A percentile compares a stretch with the other conserved stretches of the same genome.
Evolutionary conservation across 1,140 invertebrate genomes (phyloP).

Genomic region (Cyclina sinensis): DNA sequence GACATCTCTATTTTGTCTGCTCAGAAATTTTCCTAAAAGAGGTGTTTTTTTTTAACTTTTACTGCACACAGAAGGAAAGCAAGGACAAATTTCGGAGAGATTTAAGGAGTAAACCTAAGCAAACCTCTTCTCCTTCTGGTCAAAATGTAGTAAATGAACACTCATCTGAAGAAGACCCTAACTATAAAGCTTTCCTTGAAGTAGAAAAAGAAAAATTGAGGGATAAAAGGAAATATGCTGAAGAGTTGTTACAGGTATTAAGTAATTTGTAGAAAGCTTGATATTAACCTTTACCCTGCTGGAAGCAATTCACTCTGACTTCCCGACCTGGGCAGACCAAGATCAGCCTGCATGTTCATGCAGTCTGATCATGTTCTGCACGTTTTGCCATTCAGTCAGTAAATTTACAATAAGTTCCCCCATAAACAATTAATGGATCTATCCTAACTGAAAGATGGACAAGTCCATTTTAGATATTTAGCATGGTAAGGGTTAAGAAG

Average conservation of each 20-base stretch:
- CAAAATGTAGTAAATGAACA: constrained; percentile 14
- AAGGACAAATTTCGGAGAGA: constrained; percentile 63
- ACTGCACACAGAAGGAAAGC: constrained; percentile 53
- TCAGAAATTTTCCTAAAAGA: not conserved
- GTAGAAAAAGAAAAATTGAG: constrained; percentile 60
- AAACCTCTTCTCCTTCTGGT: not conserved
- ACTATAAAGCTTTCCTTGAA: constrained; percentile 43
- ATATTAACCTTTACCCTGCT: not conserved
- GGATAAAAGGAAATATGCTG: constrained; percentile 55
- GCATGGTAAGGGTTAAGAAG: too few relatives aligned
- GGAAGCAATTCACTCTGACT: not conserved
- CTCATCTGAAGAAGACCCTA: constrained; percentile 1
- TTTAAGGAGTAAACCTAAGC: constrained; percentile 8
- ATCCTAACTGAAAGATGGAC: too few relatives aligned
- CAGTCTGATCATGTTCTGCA: too few relatives aligned
- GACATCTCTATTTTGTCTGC: too few relatives aligned
- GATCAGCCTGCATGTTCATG: too few relatives aligned
- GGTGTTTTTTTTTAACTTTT: not conserved
- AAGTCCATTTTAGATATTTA: too few relatives aligned
- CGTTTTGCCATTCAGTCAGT: too few relatives aligned
- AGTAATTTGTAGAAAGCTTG: constrained; percentile 7
- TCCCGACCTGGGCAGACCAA: not conserved
- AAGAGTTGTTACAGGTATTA: constrained; percentile 62
- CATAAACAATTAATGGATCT: too few relatives aligned
- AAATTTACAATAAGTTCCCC: too few relatives aligned